A percentile compares a stretch with the other conserved stretches of the same genome.
Evolutionary conservation across 2,797 vertebrate genomes (phyloP).

Genomic region (Syndactyla subalaris): DNA sequence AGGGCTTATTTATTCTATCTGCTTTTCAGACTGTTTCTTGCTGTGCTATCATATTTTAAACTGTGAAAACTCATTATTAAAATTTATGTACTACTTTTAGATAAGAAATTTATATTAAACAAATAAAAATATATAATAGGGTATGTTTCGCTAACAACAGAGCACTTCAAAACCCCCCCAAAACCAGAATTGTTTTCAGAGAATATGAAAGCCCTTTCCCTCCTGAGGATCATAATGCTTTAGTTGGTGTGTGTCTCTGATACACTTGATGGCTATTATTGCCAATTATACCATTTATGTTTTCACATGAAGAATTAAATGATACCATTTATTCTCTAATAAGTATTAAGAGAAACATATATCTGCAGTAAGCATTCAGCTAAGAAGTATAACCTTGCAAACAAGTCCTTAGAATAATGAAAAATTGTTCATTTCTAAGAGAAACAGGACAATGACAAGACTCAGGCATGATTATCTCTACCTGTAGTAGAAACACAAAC

Average conservation of each 20-base stretch:
- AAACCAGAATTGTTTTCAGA: background rate
- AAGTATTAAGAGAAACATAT: background rate
- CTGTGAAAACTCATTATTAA: background rate
- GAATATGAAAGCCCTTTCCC: background rate
- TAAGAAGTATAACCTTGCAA: background rate
- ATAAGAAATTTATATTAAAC: background rate
- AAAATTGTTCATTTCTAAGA: background rate
- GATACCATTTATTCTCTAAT: background rate
- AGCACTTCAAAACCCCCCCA: background rate
- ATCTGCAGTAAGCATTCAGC: background rate
- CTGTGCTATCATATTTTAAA: background rate
- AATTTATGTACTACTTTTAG: background rate
- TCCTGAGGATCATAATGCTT: background rate
- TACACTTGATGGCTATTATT: background rate
- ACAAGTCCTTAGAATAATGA: background rate
- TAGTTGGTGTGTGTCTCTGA: background rate
- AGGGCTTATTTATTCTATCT: background rate
- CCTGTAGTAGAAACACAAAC: background rate
- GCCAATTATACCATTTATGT: background rate
- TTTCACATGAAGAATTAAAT: background rate
- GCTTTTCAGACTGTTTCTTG: background rate
- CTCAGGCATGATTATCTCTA: background rate
- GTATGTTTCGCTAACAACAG: background rate
- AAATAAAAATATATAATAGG: background rate
- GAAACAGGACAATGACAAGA: background rate